phyloP scores from a whole-genome alignment of 2,888 invertebrate genomes.

The Eumacrocentrus americanus region DNA sequence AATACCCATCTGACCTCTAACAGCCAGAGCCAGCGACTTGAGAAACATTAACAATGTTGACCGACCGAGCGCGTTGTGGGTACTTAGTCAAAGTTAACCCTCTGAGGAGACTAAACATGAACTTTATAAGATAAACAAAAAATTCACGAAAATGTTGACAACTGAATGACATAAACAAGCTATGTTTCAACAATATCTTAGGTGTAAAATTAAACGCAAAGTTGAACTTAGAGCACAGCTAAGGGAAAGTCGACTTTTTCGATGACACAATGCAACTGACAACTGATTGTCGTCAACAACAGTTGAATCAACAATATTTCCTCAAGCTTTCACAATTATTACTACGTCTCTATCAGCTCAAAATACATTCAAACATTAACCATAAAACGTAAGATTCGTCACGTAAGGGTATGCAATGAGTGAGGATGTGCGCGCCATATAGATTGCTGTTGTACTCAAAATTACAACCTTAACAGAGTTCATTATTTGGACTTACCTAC shows the following conservation, averaged over 20 bases:
- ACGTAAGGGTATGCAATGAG: not conserved
- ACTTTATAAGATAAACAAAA: not conserved
- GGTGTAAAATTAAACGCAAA: no score
- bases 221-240: no score
- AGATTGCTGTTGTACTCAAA: no score
- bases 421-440: not conserved
- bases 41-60: slow-evolving; percentile 7
- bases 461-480: not conserved
- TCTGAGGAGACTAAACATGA: not conserved
- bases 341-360: not conserved
- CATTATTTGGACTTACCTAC: slow-evolving; percentile 39
- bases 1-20: slow-evolving; percentile 14
- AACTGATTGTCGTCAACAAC: not conserved
- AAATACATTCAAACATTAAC: not conserved
- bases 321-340: not conserved
- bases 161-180: not conserved
- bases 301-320: not conserved
- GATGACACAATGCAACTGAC: not conserved
- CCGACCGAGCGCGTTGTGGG: slow-evolving; percentile 6
- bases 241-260: not conserved
- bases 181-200: not conserved
- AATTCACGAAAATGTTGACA: not conserved
- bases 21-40: not conserved
- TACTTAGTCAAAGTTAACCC: not conserved
- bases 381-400: not conserved